Conservation (phyloP, 2,797 vertebrate species). For the Notolabrus celidotus region DNA sequence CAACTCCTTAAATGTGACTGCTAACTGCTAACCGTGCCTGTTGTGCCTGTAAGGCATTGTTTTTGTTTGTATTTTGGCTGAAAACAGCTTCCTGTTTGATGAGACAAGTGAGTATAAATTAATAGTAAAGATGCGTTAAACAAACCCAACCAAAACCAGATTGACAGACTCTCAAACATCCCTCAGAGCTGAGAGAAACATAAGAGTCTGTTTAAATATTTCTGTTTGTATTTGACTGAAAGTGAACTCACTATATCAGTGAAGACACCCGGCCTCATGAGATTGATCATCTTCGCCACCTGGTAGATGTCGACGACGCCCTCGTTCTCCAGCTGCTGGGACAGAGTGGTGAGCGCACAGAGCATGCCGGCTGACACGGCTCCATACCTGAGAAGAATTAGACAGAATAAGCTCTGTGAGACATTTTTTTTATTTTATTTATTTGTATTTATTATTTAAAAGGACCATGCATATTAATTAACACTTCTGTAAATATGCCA, state of each 20-base stretch:
- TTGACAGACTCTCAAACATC: no score
- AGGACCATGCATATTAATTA: no score
- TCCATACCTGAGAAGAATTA: constrained; percentile 87
- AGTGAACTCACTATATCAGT: constrained; percentile 94
- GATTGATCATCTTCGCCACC: constrained; percentile 99
- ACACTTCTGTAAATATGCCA: no score
- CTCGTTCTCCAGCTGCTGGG: constrained; percentile 98
- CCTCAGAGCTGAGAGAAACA: background rate
- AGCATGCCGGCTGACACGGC: constrained; percentile 96
- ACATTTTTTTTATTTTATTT: no score
- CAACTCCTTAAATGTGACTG: background rate
- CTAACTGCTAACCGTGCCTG: no score
- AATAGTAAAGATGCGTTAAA: no score
- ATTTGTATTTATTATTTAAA: no score
- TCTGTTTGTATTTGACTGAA: background rate
- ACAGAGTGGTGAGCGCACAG: constrained; percentile 96
- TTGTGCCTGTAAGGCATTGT: no score
- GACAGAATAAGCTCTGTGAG: constrained; percentile 1
- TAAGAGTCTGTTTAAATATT: background rate
- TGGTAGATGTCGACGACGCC: constrained; percentile 97
- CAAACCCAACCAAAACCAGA: background rate
- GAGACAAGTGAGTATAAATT: background rate
- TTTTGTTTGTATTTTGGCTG: no score
- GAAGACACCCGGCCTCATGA: constrained; percentile 99
- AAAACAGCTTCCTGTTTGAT: no score